These are phyloP conservation scores for Jordanella pulchra DNA, from an alignment of 2,797 vertebrate genomes.

Conservation along the genomic window DNA sequence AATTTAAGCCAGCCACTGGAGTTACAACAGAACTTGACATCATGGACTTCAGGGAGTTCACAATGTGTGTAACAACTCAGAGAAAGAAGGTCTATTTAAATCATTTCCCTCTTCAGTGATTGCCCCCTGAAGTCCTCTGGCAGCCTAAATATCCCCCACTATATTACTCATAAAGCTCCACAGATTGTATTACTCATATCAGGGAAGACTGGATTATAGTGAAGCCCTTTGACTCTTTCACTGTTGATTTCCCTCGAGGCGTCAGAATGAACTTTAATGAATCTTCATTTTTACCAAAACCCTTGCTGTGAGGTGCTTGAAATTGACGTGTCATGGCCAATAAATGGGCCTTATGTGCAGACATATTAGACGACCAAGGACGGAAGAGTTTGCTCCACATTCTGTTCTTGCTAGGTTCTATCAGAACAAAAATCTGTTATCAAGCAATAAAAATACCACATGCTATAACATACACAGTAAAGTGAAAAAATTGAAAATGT, in stretches of 20 bases:
- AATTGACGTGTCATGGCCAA: conserved; percentile 52
- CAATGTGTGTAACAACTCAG: conserved; percentile 20
- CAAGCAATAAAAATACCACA: conserved; percentile 29
- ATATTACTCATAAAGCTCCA: conserved; percentile 75
- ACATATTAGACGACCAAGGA: conserved; percentile 48
- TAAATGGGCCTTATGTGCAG: conserved; percentile 52
- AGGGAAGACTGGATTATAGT: conserved; percentile 66
- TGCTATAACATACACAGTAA: not conserved
- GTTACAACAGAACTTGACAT: conserved; percentile 6
- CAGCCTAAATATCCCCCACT: conserved; percentile 68
- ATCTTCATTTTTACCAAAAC: conserved; percentile 64
- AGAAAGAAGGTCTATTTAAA: conserved; percentile 57
- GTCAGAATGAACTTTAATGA: conserved; percentile 76
- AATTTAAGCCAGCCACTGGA: conserved; percentile 18
- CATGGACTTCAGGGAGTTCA: conserved; percentile 7
- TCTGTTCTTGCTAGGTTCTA: conserved; percentile 58
- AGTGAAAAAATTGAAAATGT: not conserved
- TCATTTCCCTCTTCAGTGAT: conserved; percentile 50
- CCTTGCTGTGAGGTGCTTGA: conserved; percentile 49
- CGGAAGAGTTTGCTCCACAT: conserved; percentile 58
- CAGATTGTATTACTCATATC: conserved; percentile 72
- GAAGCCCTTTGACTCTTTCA: conserved; percentile 67
- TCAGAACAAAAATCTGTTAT: conserved; percentile 37
- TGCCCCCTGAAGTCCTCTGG: conserved; percentile 59
- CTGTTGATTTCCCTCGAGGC: conserved; percentile 78